Percentiles rank a stretch among this genome's conserved stretches.
These are phyloP conservation scores for Meghimatium bilineatum DNA, from an alignment of 2,888 invertebrate species.

Conservation along the genomic window DNA sequence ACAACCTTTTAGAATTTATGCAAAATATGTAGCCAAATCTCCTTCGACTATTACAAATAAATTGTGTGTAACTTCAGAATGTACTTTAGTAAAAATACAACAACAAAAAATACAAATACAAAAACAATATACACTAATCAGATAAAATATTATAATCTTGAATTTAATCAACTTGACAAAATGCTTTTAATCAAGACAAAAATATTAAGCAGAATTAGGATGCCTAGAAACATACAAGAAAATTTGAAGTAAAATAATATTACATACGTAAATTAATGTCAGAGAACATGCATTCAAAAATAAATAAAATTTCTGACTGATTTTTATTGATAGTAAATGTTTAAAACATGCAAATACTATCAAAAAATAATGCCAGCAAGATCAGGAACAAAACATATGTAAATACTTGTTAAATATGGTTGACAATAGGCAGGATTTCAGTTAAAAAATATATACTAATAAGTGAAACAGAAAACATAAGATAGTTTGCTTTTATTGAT, in stretches of 20 bases:
- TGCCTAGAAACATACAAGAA: background rate
- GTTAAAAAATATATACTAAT: too few relatives aligned
- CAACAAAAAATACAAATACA: background rate
- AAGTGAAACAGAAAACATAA: too few relatives aligned
- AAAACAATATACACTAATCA: background rate
- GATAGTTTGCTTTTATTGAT: too few relatives aligned
- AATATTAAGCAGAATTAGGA: background rate
- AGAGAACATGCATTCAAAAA: background rate
- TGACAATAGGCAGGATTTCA: too few relatives aligned
- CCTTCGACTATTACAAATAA: too few relatives aligned
- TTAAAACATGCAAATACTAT: background rate
- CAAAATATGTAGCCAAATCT: too few relatives aligned
- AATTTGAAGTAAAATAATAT: background rate
- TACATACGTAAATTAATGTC: background rate
- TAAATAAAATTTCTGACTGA: background rate
- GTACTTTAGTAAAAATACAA: too few relatives aligned
- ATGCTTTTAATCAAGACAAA: background rate
- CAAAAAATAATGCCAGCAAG: too few relatives aligned
- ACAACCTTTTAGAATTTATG: too few relatives aligned
- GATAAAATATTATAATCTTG: background rate
- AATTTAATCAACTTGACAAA: slow-evolving; percentile 2
- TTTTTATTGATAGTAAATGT: background rate
- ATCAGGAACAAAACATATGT: too few relatives aligned
- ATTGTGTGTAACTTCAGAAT: too few relatives aligned
- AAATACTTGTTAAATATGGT: too few relatives aligned